Evolutionary conservation across 2,888 invertebrate genomes (phyloP).

Genomic region (Xanthorhoe designata): DNA sequence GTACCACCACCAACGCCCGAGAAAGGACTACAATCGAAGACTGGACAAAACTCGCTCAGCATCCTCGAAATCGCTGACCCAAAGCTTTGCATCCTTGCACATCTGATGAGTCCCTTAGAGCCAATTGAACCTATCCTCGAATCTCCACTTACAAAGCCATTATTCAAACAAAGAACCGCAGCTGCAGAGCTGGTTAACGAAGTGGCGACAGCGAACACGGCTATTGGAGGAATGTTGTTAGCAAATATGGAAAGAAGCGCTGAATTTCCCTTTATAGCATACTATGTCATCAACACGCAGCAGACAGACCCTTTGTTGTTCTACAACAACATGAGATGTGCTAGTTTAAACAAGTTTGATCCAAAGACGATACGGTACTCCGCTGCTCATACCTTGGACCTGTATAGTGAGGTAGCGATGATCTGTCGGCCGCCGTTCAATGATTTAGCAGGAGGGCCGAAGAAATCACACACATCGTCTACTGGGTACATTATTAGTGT

Average conservation of each 20-base stretch:
- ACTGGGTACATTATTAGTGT: constrained; percentile 97
- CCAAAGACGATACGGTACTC: constrained; percentile 92
- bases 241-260: constrained; percentile 96
- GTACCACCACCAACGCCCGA: constrained; percentile 88
- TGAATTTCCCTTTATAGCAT: constrained; percentile 96
- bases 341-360: constrained; percentile 94
- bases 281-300: constrained; percentile 95
- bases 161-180: constrained; percentile 91
- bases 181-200: constrained; percentile 92
- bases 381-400: constrained; percentile 94
- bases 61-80: constrained; percentile 95
- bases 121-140: constrained; percentile 94
- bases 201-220: constrained; percentile 90
- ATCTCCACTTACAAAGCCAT: constrained; percentile 92
- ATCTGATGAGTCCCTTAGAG: constrained; percentile 95
- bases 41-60: constrained; percentile 88
- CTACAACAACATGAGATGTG: constrained; percentile 93
- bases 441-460: constrained; percentile 90
- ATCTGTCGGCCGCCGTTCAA: constrained; percentile 95
- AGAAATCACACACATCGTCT: constrained; percentile 91
- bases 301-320: constrained; percentile 94
- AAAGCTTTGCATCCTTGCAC: constrained; percentile 94
- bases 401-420: constrained; percentile 96
- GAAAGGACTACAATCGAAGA: constrained; percentile 85
- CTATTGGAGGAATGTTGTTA: constrained; percentile 93